Evolutionary conservation across 1,140 invertebrate species (phyloP).

Genomic region (Mya arenaria): DNA sequence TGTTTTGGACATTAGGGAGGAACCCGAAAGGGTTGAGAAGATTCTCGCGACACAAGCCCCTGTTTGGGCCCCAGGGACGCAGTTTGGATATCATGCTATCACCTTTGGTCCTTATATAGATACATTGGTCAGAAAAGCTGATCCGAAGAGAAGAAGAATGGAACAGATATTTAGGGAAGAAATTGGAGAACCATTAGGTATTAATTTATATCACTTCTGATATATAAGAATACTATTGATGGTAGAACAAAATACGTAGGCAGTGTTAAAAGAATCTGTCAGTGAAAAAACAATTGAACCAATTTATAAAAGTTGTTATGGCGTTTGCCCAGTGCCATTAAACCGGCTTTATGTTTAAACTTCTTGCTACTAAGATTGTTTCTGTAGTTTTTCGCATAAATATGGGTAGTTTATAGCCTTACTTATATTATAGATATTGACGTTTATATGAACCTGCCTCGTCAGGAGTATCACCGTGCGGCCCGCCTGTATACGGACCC

Average conservation of each 20-base stretch:
- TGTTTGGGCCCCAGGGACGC: constrained; percentile 38
- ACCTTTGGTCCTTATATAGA: constrained; percentile 58
- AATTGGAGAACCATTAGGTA: constrained; percentile 25
- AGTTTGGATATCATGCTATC: constrained; percentile 56
- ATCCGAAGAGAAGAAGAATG: constrained; percentile 34
- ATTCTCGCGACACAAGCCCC: constrained; percentile 24
- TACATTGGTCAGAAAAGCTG: constrained; percentile 49
- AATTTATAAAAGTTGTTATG: not conserved
- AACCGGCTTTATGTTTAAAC: no score
- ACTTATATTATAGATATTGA: constrained; percentile 28
- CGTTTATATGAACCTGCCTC: constrained; percentile 36
- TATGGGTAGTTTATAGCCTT: not conserved
- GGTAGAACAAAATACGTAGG: no score
- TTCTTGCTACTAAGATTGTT: no score
- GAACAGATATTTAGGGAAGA: constrained; percentile 38
- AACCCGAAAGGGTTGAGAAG: constrained; percentile 23
- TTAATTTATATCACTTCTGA: no score
- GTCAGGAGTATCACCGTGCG: constrained; percentile 14
- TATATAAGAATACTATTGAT: no score
- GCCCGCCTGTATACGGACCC: constrained; percentile 11
- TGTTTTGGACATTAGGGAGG: constrained; percentile 7
- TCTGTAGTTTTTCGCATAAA: no score
- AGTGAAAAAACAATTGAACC: no score
- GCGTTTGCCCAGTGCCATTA: no score
- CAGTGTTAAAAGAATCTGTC: no score